Evolutionary conservation across 2,888 invertebrate species (phyloP).

Genomic region (Perizoma affinitatum): DNA sequence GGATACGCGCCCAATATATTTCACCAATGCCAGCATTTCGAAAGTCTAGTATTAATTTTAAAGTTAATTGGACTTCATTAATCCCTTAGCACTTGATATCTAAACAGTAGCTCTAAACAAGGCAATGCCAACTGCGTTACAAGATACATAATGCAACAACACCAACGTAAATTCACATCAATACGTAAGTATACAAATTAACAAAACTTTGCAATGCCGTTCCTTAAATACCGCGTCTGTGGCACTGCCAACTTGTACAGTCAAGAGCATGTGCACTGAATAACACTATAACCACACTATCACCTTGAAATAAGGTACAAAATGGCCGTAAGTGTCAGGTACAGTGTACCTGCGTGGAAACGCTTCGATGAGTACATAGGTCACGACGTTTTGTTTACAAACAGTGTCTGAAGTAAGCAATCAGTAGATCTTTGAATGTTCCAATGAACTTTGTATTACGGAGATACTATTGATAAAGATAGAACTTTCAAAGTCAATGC

Average conservation of each 20-base stretch:
- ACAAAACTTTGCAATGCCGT: slow-evolving; percentile 33
- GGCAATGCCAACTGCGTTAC: slow-evolving; percentile 35
- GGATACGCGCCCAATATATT: no score
- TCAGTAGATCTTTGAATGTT: slow-evolving; percentile 23
- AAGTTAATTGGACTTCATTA: not conserved
- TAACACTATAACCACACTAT: slow-evolving; percentile 2
- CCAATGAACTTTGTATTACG: slow-evolving; percentile 18
- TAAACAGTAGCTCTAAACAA: slow-evolving; percentile 12
- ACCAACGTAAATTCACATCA: slow-evolving; percentile 21
- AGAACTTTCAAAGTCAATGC: no score
- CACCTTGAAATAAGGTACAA: slow-evolving; percentile 19
- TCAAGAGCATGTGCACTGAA: slow-evolving; percentile 4
- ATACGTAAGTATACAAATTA: slow-evolving; percentile 13
- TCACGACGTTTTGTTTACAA: slow-evolving; percentile 29
- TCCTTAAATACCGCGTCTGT: slow-evolving; percentile 31
- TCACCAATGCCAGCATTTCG: not conserved
- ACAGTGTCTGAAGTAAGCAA: slow-evolving; percentile 14
- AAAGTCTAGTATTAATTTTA: not conserved
- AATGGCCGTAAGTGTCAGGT: slow-evolving; percentile 12
- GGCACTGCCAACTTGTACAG: slow-evolving; percentile 29
- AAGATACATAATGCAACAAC: slow-evolving; percentile 10
- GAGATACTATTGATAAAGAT: not conserved
- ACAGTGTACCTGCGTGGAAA: slow-evolving; percentile 18
- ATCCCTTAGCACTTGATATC: slow-evolving; percentile 17
- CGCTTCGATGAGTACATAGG: slow-evolving; percentile 21